phyloP scores from a whole-genome alignment of 64 coral and sea anemone genomes.

The Montipora efflorescens region DNA sequence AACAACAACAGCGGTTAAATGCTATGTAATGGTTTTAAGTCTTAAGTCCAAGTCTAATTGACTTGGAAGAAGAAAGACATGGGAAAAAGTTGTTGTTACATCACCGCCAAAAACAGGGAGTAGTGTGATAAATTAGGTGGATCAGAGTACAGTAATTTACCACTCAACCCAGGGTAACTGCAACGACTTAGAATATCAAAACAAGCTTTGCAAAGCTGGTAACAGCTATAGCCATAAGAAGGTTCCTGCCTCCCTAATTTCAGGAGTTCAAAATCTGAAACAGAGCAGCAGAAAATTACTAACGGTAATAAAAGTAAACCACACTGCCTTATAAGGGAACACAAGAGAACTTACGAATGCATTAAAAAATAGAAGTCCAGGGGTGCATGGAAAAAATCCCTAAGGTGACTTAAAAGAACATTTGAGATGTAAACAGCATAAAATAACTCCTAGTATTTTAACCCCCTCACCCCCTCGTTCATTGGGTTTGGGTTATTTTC shows the following conservation, averaged over 20 bases:
- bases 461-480: conserved; percentile 11
- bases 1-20: conserved; percentile 44
- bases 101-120: not conserved
- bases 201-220: too few species aligned
- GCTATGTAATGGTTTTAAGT: not conserved
- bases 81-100: too few species aligned
- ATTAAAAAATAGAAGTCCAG: conserved; percentile 25
- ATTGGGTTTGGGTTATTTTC: not conserved
- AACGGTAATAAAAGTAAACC: too few species aligned
- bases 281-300: too few species aligned
- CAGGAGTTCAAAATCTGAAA: too few species aligned
- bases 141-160: conserved; percentile 45
- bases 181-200: not conserved
- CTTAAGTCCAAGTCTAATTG: too few species aligned
- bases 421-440: conserved; percentile 22
- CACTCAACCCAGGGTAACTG: conserved; percentile 54
- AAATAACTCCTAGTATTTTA: conserved; percentile 2
- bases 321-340: conserved; percentile 39
- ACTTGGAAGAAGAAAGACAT: too few species aligned
- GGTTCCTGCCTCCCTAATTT: too few species aligned
- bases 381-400: conserved; percentile 29
- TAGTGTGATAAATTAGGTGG: conserved; percentile 24
- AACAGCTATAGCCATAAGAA: too few species aligned
- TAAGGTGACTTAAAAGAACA: conserved; percentile 49
- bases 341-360: conserved; percentile 41